These are phyloP conservation scores for Rhagonycha lutea DNA, from an alignment of 2,888 invertebrate genomes.

Conservation along the genomic window DNA sequence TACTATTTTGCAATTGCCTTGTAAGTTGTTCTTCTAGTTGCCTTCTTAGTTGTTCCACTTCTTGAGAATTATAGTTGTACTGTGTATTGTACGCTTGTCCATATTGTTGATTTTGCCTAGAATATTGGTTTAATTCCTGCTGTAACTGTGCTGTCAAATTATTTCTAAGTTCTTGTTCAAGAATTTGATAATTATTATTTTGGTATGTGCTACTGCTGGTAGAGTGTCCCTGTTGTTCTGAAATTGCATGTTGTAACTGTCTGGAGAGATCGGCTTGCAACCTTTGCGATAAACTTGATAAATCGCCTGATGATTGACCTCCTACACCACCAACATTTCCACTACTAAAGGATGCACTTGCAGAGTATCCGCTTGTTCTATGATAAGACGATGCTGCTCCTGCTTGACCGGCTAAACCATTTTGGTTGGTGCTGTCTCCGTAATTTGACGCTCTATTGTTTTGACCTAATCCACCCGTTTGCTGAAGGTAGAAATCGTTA, in stretches of 20 bases:
- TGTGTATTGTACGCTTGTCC: slow-evolving; percentile 39
- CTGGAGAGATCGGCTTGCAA: slow-evolving; percentile 46
- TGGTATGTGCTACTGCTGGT: slow-evolving; percentile 10
- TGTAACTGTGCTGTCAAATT: slow-evolving; percentile 48
- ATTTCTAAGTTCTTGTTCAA: slow-evolving; percentile 47
- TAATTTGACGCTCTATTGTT: background rate
- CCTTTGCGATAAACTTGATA: background rate
- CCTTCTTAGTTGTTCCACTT: slow-evolving; percentile 43
- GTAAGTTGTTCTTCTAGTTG: slow-evolving; percentile 45
- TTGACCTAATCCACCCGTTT: slow-evolving; percentile 4
- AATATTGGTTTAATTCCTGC: slow-evolving; percentile 42
- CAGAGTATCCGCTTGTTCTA: background rate
- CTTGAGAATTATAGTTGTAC: slow-evolving; percentile 47
- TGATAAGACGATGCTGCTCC: background rate
- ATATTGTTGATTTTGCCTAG: slow-evolving; percentile 36
- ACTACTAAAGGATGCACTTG: background rate
- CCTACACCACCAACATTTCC: background rate
- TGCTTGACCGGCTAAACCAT: background rate
- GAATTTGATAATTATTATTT: slow-evolving; percentile 34
- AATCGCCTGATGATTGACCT: background rate
- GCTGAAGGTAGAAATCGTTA: slow-evolving; percentile 20
- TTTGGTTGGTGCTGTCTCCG: background rate
- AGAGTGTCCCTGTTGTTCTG: slow-evolving; percentile 12
- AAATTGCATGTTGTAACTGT: slow-evolving; percentile 43
- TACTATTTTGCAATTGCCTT: slow-evolving; percentile 38